Conservation (phyloP, 2,797 vertebrate species). For the Squalus acanthias region DNA sequence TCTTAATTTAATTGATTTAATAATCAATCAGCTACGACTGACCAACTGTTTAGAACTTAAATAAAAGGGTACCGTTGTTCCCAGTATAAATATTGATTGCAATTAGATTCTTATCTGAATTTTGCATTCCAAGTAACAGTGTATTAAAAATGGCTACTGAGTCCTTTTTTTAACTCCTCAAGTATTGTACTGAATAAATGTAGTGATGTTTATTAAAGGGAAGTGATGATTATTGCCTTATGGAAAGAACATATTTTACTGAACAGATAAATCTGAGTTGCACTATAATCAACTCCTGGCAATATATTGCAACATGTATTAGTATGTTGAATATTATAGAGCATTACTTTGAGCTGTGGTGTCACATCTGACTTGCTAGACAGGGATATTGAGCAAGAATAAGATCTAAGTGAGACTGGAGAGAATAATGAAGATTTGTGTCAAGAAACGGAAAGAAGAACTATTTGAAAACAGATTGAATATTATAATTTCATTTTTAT, state of each 20-base stretch:
- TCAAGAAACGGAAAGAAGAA: not conserved
- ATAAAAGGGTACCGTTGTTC: not conserved
- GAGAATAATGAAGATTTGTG: not conserved
- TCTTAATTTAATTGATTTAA: not conserved
- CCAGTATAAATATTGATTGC: not conserved
- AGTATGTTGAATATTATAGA: not conserved
- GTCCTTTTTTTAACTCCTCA: not conserved
- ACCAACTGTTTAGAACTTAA: not conserved
- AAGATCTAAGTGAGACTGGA: not conserved
- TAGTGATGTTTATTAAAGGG: not conserved
- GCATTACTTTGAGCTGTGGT: not conserved
- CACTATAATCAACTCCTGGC: not conserved
- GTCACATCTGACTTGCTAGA: not conserved
- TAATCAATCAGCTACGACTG: not conserved
- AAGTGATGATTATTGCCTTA: not conserved
- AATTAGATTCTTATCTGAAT: not conserved
- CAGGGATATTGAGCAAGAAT: not conserved
- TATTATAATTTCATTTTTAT: not conserved
- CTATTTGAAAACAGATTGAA: not conserved
- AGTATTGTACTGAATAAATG: not conserved
- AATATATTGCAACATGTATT: not conserved
- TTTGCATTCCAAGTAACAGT: not conserved
- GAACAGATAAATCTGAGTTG: not conserved
- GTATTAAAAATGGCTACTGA: not conserved
- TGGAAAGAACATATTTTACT: not conserved